Conservation (phyloP, 2,113 vertebrate genomes). For the Nycticorax nycticorax region DNA sequence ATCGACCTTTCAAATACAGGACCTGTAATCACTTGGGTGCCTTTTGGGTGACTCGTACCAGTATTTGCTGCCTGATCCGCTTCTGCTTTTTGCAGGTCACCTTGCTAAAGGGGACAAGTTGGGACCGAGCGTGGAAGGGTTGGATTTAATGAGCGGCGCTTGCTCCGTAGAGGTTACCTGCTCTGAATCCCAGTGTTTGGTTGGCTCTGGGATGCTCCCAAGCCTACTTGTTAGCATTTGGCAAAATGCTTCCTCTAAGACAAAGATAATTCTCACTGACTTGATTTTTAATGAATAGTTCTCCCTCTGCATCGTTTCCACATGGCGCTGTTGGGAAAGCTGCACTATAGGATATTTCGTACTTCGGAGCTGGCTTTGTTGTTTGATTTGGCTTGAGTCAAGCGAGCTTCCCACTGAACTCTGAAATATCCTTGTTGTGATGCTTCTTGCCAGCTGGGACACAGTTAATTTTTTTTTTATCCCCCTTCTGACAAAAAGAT, state of each 20-base stretch:
- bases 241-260: neutral
- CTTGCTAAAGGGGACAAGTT: fast-evolving
- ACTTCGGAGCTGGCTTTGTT: neutral
- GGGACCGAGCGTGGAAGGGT: neutral
- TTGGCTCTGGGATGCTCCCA: neutral
- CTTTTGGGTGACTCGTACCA: neutral
- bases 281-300: neutral
- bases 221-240: neutral
- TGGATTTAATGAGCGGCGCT: neutral
- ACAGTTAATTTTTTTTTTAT: neutral
- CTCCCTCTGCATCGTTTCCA: neutral
- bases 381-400: neutral
- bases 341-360: fast-evolving
- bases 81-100: neutral
- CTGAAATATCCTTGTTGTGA: neutral
- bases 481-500: neutral
- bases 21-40: neutral
- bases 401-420: neutral
- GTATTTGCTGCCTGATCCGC: neutral
- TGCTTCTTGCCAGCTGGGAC: neutral
- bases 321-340: neutral
- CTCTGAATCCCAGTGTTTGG: fast-evolving
- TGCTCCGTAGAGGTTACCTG: neutral
- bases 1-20: fast-evolving
- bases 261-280: neutral